phyloP scores from a whole-genome alignment of 2,888 invertebrate genomes.

The Aphodius sticticus region DNA sequence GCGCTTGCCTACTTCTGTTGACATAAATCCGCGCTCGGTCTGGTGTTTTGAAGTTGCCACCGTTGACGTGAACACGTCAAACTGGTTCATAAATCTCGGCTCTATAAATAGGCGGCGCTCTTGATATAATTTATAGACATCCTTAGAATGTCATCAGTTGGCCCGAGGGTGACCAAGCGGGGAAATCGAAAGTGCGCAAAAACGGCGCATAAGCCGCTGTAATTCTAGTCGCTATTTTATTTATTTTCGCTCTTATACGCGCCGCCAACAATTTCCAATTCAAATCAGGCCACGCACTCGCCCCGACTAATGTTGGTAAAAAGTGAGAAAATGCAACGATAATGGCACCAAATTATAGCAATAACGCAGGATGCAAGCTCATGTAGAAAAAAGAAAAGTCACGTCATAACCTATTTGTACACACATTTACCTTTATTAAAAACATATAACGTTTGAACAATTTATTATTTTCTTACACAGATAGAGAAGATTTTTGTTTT shows the following conservation, averaged over 20 bases:
- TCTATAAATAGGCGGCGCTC: slow-evolving; percentile 11
- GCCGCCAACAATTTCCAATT: background rate
- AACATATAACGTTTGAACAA: too few relatives aligned
- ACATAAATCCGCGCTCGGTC: slow-evolving; percentile 13
- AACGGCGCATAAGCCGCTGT: background rate
- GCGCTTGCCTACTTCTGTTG: slow-evolving; percentile 14
- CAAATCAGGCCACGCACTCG: background rate
- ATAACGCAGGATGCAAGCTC: too few relatives aligned
- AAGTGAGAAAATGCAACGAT: too few relatives aligned
- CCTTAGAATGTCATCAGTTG: slow-evolving; percentile 14
- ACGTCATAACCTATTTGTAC: too few relatives aligned
- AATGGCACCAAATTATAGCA: too few relatives aligned
- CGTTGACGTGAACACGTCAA: slow-evolving; percentile 12
- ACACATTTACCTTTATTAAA: too few relatives aligned
- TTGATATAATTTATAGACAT: slow-evolving; percentile 23
- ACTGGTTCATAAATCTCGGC: slow-evolving; percentile 15
- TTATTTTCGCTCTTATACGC: slow-evolving; percentile 9
- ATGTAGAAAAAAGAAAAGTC: too few relatives aligned
- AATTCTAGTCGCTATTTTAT: background rate
- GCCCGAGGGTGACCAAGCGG: slow-evolving; percentile 10
- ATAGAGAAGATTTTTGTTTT: too few relatives aligned
- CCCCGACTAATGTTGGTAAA: too few relatives aligned
- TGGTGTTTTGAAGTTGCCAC: slow-evolving; percentile 9
- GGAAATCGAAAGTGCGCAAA: slow-evolving; percentile 12
- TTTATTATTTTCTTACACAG: too few relatives aligned